phyloP scores from a whole-genome alignment of 2,797 vertebrate genomes.

The Chiroxiphia lanceolata region DNA sequence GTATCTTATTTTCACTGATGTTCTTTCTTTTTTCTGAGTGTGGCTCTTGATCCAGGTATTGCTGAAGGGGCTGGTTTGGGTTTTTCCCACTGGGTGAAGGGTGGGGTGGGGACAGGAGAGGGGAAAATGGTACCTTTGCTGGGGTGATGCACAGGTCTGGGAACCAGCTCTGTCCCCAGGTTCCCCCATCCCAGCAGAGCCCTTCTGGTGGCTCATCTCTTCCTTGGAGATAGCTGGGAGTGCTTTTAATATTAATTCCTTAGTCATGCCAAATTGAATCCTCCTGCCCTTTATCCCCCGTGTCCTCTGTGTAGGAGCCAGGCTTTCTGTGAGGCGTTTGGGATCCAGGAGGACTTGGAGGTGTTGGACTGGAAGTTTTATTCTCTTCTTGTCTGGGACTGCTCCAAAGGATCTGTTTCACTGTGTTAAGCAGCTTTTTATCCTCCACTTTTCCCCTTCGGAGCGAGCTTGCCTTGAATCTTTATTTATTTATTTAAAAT shows the following conservation, averaged over 20 bases:
- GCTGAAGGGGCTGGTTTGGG: neutral
- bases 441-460: neutral
- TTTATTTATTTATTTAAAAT: neutral
- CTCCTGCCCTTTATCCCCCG: neutral
- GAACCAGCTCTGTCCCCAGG: fast-evolving
- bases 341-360: neutral
- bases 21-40: neutral
- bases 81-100: neutral
- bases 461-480: neutral
- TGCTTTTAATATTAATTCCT: neutral
- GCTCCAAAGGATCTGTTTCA: neutral
- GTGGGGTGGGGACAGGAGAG: neutral
- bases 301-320: neutral
- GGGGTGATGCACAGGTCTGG: neutral
- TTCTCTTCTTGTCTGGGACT: neutral
- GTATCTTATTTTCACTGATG: fast-evolving
- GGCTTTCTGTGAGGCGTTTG: neutral
- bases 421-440: neutral
- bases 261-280: neutral
- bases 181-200: neutral
- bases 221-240: neutral
- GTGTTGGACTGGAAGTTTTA: neutral
- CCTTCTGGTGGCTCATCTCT: neutral
- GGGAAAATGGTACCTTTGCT: neutral
- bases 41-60: neutral